These are phyloP conservation scores for Synanthedon tipuliformis DNA, from an alignment of 2,888 invertebrate genomes.

Conservation along the genomic window DNA sequence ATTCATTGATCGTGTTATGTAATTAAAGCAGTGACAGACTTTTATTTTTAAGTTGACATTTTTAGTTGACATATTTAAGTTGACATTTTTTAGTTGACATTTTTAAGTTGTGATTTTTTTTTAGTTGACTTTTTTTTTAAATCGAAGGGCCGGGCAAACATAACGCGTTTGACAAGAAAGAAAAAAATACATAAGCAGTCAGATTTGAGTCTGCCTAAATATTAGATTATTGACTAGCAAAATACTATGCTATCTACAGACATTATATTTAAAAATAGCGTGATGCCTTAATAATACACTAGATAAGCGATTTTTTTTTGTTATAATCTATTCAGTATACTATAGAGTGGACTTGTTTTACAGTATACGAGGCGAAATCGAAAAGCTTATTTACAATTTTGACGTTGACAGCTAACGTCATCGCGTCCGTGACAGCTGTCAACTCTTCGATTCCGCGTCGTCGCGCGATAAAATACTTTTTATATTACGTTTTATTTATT, in stretches of 20 bases:
- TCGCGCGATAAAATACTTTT: constrained; percentile 14
- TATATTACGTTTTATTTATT: constrained; percentile 30
- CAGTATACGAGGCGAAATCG: constrained; percentile 6
- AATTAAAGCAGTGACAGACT: too few relatives aligned
- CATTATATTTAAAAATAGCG: constrained; percentile 10
- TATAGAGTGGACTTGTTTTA: constrained; percentile 52
- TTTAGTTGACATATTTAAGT: too few relatives aligned
- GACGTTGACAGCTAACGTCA: neutral
- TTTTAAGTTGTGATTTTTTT: too few relatives aligned
- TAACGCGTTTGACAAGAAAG: neutral
- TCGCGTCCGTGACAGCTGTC: neutral
- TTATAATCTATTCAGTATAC: constrained; percentile 42
- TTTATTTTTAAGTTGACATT: too few relatives aligned
- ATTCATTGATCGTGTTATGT: too few relatives aligned
- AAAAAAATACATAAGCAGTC: constrained; percentile 10
- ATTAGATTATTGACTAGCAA: constrained; percentile 66
- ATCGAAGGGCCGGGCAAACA: too few relatives aligned
- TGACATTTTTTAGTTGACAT: too few relatives aligned
- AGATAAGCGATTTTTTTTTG: constrained; percentile 12
- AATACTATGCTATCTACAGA: constrained; percentile 59
- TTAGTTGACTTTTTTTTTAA: too few relatives aligned
- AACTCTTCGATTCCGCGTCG: constrained; percentile 9
- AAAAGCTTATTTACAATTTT: neutral
- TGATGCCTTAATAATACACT: constrained; percentile 6
- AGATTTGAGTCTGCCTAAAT: constrained; percentile 38